Base-by-base conservation (phyloP, 2,113 vertebrate genomes). In the Physeter macrocephalus region DNA sequence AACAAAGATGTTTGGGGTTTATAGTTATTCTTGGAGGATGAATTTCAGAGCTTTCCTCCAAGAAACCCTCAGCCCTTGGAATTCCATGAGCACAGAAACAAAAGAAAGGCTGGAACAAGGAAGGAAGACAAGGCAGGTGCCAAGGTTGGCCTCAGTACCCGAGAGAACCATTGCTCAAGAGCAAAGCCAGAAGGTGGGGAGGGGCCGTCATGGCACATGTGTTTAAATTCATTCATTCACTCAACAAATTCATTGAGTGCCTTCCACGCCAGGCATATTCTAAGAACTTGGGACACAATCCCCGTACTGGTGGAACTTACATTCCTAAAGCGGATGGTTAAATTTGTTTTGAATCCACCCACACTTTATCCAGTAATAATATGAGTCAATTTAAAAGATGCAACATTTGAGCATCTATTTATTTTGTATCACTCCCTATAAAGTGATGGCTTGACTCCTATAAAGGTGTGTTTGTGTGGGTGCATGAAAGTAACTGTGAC, bases 181-280 rank as follows among this genome's bases (percentile, higher is more conserved):
- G 8, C 72, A 91, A 89, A 95, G 69, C 17, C 46, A 15, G n/a
- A 15, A 57, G 25, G 11, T 2, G 29, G 39, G 17, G 20, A 11
- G 2, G 49, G 21, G 0, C 29, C 80, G 3, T 36, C 46, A 2
- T 9, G 4, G n/a, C 31, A 9, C 15, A 23, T 0, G 0, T 23
- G 72, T 59, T 66, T 29, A 57, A 72, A 49, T 46, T 23, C 82
- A 77, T 39, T 66, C 52, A 52, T 29, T 88, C 43, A 10, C 29
- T 39, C 80, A 31, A 66, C 66, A 71, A 80, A 84, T 46, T 23
- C 34, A 31, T 0, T 5, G 23, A 64, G 52, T 0, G 20, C 14
- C 18, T 36, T 67, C n/a, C 41, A 7, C 12, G 11, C 15, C 49
- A 52, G 41, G 34, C 36, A 36, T 29, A 14, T 46, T 34, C 29